These are phyloP conservation scores for Akabosia matsudoensis DNA, from an alignment of 1,140 invertebrate species.

Conservation along the genomic window DNA sequence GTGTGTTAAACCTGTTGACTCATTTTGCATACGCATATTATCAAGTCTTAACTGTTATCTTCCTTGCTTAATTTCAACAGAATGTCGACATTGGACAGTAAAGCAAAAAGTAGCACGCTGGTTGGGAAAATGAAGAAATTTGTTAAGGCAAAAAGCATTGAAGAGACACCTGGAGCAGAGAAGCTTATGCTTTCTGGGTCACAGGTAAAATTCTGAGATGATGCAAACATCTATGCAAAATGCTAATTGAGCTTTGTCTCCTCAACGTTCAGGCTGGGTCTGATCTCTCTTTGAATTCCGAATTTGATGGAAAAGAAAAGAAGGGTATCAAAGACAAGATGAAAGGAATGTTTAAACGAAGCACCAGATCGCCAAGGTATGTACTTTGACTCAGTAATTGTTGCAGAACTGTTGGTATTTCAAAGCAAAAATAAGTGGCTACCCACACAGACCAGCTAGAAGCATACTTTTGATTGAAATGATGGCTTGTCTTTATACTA, in stretches of 20 bases:
- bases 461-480: neutral
- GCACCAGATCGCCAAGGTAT: slow-evolving; percentile 48
- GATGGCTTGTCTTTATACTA: neutral
- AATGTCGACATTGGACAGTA: slow-evolving; percentile 78
- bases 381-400: too few relatives aligned
- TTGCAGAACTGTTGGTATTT: too few relatives aligned
- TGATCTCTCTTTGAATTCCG: slow-evolving; percentile 71
- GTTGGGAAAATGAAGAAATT: slow-evolving; percentile 79
- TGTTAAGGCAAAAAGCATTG: slow-evolving; percentile 77
- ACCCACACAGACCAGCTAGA: too few relatives aligned
- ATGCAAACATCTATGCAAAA: neutral
- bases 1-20: slow-evolving; percentile 51
- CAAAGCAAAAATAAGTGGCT: too few relatives aligned
- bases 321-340: slow-evolving; percentile 68
- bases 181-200: neutral
- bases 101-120: slow-evolving; percentile 76
- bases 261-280: slow-evolving; percentile 60
- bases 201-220: neutral
- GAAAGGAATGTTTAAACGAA: slow-evolving; percentile 75
- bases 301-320: slow-evolving; percentile 55
- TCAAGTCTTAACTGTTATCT: slow-evolving; percentile 41
- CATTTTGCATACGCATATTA: slow-evolving; percentile 32
- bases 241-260: neutral
- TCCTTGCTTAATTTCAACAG: slow-evolving; percentile 49
- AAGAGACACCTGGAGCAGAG: slow-evolving; percentile 52